Conservation (phyloP, 2,888 invertebrate genomes). For the Mimas tiliae region DNA sequence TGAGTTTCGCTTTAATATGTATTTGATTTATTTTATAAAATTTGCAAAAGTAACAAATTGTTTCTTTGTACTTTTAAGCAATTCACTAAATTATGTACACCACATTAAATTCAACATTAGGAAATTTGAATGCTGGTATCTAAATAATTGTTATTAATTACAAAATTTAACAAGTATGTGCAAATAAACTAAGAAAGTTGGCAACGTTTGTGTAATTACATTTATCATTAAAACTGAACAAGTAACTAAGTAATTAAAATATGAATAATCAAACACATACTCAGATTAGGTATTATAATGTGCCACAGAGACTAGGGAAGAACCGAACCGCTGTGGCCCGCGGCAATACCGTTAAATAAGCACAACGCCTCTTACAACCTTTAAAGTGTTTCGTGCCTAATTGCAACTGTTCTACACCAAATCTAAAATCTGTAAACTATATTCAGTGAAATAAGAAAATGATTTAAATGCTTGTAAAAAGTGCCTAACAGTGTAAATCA, state of each 20-base stretch:
- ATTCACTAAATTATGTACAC: slow-evolving; percentile 86
- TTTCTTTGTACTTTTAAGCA: slow-evolving; percentile 89
- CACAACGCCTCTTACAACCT: slow-evolving; percentile 62
- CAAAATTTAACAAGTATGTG: slow-evolving; percentile 81
- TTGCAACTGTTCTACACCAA: slow-evolving; percentile 27
- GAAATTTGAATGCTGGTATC: slow-evolving; percentile 73
- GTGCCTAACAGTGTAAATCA: slow-evolving; percentile 43
- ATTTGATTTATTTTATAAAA: slow-evolving; percentile 86
- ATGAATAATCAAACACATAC: slow-evolving; percentile 76
- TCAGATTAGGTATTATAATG: slow-evolving; percentile 45
- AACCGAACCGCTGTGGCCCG: slow-evolving; percentile 51
- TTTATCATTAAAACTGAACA: slow-evolving; percentile 78
- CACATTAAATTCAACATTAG: slow-evolving; percentile 78
- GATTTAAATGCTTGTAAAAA: slow-evolving; percentile 21
- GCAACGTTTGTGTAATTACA: slow-evolving; percentile 80
- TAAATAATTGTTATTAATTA: slow-evolving; percentile 82
- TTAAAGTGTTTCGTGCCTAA: slow-evolving; percentile 50
- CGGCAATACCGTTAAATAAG: slow-evolving; percentile 45
- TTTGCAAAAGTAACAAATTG: slow-evolving; percentile 90
- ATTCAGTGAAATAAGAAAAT: slow-evolving; percentile 44
- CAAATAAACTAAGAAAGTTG: slow-evolving; percentile 83
- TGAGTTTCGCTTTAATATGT: slow-evolving; percentile 74
- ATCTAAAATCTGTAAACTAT: slow-evolving; percentile 12
- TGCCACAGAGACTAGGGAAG: slow-evolving; percentile 41
- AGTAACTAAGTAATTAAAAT: slow-evolving; percentile 79